Conservation (phyloP, 1,140 invertebrate species). For the Campodea augens region DNA sequence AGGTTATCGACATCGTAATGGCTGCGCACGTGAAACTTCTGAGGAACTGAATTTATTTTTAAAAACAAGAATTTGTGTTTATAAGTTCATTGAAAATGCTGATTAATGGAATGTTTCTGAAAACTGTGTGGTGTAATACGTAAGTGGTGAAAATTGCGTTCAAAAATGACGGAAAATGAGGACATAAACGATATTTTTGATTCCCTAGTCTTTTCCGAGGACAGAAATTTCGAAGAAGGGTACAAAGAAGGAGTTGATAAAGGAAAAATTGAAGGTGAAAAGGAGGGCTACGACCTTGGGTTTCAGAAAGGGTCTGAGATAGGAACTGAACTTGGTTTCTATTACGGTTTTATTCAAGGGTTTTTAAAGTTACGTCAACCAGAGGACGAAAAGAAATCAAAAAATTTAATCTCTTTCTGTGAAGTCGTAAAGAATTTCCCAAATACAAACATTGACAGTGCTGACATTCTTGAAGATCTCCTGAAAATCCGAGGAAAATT, state of each 20-base stretch:
- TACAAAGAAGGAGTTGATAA: conserved; percentile 36
- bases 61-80: no score
- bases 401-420: conserved; percentile 5
- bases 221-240: conserved; percentile 29
- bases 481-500: conserved; percentile 39
- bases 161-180: no score
- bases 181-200: conserved; percentile 43
- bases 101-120: no score
- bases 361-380: not conserved
- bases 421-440: conserved; percentile 25
- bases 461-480: conserved; percentile 25
- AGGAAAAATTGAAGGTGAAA: conserved; percentile 31
- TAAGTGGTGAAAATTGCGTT: no score
- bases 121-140: no score
- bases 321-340: conserved; percentile 39
- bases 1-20: no score
- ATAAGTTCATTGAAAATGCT: no score
- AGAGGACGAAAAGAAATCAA: not conserved
- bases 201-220: conserved; percentile 37
- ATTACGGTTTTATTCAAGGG: conserved; percentile 27
- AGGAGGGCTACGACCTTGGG: conserved; percentile 40
- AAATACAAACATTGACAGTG: conserved; percentile 24
- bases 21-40: no score
- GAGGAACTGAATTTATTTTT: no score
- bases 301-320: conserved; percentile 40